These are phyloP conservation scores for Fulmarus glacialis DNA, from an alignment of 2,113 vertebrate genomes.

Conservation along the genomic window DNA sequence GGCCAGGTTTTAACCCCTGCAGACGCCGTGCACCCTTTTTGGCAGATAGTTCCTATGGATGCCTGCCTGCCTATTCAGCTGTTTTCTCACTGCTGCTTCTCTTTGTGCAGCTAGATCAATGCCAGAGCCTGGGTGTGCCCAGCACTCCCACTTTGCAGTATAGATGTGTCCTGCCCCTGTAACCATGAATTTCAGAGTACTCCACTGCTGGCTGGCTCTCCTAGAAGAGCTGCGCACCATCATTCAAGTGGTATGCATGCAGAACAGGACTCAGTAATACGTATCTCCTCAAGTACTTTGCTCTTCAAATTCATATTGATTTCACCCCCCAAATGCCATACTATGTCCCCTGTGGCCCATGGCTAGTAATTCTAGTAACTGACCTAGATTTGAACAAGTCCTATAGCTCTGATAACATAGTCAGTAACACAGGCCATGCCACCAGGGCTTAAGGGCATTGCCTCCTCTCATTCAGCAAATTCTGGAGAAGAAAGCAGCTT, in stretches of 20 bases:
- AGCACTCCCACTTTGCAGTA: background rate
- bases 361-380: background rate
- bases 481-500: background rate
- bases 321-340: background rate
- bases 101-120: background rate
- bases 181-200: background rate
- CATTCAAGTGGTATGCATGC: rapidly evolving
- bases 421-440: background rate
- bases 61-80: background rate
- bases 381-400: background rate
- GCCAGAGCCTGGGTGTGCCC: background rate
- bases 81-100: background rate
- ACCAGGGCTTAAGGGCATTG: background rate
- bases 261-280: background rate
- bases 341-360: background rate
- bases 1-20: background rate
- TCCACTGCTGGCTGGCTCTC: background rate
- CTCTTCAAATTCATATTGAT: background rate
- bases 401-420: background rate
- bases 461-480: background rate
- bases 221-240: background rate
- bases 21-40: background rate
- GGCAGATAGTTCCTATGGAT: background rate
- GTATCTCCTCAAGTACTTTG: background rate
- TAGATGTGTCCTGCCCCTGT: rapidly evolving